Conservation (phyloP, 2,888 invertebrate species). For the Pachycephus smyrnensis region DNA sequence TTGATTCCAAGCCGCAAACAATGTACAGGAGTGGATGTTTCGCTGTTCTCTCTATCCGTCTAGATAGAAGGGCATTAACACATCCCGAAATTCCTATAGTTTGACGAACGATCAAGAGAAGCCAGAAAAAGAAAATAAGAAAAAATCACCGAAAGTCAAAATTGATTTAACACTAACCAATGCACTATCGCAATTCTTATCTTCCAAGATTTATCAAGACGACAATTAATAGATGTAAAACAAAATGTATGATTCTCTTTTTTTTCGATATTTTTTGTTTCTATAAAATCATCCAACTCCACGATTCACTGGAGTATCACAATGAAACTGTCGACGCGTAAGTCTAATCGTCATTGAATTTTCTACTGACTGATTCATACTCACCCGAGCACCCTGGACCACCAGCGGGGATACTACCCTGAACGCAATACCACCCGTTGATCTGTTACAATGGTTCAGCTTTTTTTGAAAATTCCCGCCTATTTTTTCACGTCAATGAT, state of each 20-base stretch:
- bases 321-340: not conserved
- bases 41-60: constrained; percentile 60
- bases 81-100: constrained; percentile 47
- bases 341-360: not conserved
- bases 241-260: not conserved
- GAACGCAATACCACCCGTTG: not conserved
- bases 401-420: not conserved
- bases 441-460: not conserved
- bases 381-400: not conserved
- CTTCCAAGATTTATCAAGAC: not conserved
- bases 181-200: not conserved
- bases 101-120: not conserved
- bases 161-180: too few species aligned
- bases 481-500: not conserved
- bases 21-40: constrained; percentile 66
- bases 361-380: not conserved
- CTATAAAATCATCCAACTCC: not conserved
- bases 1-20: constrained; percentile 67
- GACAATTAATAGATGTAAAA: not conserved
- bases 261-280: not conserved
- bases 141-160: not conserved
- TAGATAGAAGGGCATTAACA: constrained; percentile 53
- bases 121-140: not conserved
- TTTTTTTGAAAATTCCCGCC: not conserved
- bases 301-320: not conserved